phyloP scores from a whole-genome alignment of 2,113 vertebrate genomes.

The Paramormyrops kingsleyae region DNA sequence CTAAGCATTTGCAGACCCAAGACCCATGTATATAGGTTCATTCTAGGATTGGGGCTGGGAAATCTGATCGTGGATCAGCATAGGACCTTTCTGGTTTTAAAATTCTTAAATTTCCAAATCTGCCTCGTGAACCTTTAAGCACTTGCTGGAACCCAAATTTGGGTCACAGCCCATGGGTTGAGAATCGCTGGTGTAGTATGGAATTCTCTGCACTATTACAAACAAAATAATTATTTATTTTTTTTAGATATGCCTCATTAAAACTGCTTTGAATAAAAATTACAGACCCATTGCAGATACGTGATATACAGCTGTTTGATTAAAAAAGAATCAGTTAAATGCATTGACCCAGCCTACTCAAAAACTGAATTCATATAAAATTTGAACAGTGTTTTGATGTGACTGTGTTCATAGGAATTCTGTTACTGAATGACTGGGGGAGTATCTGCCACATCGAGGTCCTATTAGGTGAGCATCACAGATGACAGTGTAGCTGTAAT shows the following conservation, averaged over 20 bases:
- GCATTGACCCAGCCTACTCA: not conserved
- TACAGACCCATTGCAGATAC: not conserved
- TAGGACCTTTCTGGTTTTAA: no score
- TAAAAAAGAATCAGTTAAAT: not conserved
- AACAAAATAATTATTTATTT: not conserved
- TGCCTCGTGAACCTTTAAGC: no score
- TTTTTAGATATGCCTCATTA: not conserved
- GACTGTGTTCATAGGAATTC: not conserved
- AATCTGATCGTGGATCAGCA: no score
- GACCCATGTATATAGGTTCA: no score
- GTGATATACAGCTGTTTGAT: not conserved
- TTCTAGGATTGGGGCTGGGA: no score
- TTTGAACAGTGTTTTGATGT: not conserved
- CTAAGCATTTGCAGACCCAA: no score
- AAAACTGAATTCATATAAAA: not conserved
- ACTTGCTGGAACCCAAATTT: no score
- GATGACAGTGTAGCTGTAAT: slow-evolving; percentile 52
- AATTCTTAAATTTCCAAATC: no score
- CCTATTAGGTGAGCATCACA: slow-evolving; percentile 61
- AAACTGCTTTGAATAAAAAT: not conserved
- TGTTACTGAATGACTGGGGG: slow-evolving; percentile 34
- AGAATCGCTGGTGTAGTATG: not conserved
- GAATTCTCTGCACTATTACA: not conserved
- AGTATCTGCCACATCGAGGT: slow-evolving; percentile 57
- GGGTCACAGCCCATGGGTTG: no score